phyloP scores from a whole-genome alignment of 1,140 invertebrate genomes.

The Teleopsis dalmanni region DNA sequence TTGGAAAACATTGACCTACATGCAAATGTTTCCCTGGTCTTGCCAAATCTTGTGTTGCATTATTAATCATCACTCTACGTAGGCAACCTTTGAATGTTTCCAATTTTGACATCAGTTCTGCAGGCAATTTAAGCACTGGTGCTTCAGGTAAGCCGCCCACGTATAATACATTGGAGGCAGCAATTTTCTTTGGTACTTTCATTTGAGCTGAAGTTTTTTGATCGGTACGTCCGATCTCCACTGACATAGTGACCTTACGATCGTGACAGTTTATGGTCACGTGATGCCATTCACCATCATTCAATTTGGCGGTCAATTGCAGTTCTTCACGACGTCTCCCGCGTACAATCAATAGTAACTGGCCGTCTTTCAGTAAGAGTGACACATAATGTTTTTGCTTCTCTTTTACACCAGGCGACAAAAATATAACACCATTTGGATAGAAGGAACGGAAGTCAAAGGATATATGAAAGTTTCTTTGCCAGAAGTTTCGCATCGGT shows the following conservation, averaged over 20 bases:
- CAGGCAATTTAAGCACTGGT: conserved; percentile 43
- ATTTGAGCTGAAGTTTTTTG: conserved; percentile 47
- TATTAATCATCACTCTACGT: conserved; percentile 65
- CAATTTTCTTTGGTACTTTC: conserved; percentile 61
- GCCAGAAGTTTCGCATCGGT: conserved; percentile 56
- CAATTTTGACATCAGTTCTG: conserved; percentile 51
- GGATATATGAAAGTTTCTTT: conserved; percentile 64
- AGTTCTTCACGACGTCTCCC: conserved; percentile 58
- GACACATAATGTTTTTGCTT: conserved; percentile 65
- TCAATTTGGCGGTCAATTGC: conserved; percentile 54
- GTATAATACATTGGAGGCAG: conserved; percentile 63
- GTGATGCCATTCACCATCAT: conserved; percentile 80
- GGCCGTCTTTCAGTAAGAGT: conserved; percentile 63
- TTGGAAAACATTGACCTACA: conserved; percentile 80
- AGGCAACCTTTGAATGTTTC: conserved; percentile 80
- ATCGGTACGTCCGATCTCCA: conserved; percentile 59
- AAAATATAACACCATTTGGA: conserved; percentile 70
- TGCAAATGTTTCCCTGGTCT: conserved; percentile 58
- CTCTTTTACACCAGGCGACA: conserved; percentile 59
- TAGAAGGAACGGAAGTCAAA: conserved; percentile 83
- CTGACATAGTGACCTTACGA: conserved; percentile 57
- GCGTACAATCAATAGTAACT: conserved; percentile 60
- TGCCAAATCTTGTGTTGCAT: conserved; percentile 65
- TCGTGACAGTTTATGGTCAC: conserved; percentile 57
- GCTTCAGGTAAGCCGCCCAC: conserved; percentile 68